Percentiles rank a stretch among this genome's conserved stretches.
phyloP scores from a whole-genome alignment of 1,140 invertebrate genomes.

The Temnothorax longispinosus region DNA sequence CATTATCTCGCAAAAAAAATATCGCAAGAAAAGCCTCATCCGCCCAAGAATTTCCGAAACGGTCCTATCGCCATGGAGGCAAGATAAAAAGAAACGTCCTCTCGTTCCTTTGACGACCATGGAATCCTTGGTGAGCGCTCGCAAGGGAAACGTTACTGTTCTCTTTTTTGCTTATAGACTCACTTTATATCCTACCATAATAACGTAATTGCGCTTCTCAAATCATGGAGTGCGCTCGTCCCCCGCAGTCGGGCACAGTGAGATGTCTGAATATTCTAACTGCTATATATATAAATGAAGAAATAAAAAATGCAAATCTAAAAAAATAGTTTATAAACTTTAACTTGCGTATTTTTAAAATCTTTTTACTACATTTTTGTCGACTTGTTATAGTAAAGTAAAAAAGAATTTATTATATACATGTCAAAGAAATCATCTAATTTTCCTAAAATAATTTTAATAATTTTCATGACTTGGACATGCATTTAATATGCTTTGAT shows the following conservation, averaged over 20 bases:
- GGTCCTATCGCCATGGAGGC: not conserved
- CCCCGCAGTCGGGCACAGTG: not conserved
- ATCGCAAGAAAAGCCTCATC: not conserved
- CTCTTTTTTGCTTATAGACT: slow-evolving; percentile 23
- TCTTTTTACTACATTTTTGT: not conserved
- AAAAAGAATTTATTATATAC: not conserved
- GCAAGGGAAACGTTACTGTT: not conserved
- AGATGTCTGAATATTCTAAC: not conserved
- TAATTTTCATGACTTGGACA: not conserved
- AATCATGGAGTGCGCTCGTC: not conserved
- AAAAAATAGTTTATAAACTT: not conserved
- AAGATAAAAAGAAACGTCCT: slow-evolving; percentile 37
- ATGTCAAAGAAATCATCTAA: not conserved
- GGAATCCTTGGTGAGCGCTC: not conserved
- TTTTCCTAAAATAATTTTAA: not conserved
- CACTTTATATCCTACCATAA: slow-evolving; percentile 18
- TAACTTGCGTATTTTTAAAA: not conserved
- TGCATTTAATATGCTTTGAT: not conserved
- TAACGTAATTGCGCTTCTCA: slow-evolving; percentile 20
- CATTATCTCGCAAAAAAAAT: not conserved
- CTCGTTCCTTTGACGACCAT: slow-evolving; percentile 13
- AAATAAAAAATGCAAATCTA: not conserved
- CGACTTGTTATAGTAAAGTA: not conserved
- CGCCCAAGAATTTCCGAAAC: slow-evolving; percentile 28
- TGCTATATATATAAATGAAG: not conserved